Base-by-base conservation (phyloP, 2,113 vertebrate genomes). In the Psittacara wagleri region DNA sequence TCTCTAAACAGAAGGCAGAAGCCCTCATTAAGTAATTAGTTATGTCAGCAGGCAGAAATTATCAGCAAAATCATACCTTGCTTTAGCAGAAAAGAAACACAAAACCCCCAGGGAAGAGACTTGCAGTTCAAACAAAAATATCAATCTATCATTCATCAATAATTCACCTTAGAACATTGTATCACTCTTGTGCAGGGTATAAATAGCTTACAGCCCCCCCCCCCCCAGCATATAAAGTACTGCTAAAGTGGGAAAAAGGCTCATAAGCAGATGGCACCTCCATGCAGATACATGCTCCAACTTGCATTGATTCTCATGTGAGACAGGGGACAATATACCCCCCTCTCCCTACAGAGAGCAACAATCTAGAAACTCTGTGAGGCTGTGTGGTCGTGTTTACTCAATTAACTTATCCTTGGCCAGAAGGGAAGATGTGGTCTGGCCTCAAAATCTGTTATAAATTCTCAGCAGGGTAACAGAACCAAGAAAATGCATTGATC, bases 11-110 rank as follows among this genome's bases (percentile, higher is more conserved):
- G 80, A 93, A 82, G 64, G 64, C 80, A 94, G 43, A 84, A 96
- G 48, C 55, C 73, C 61, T 90, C 61, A 92, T 93, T 95, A 94
- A 96, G 83, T 88, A 93, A 92, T 92, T 91, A 95, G 75, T 64
- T 93, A 67, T 88, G 80, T 86, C 92, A 93, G 55, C 27, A 93
- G 61, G 59, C 43, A 94, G 61, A 86, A 88, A 75, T 70, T 29
- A 90, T 62, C 90, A 95, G 51, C 48, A 93, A 86, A 83, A 77
- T 86, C 39, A 27, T 28, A 91, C 55, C 51, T 94, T 86, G 41
- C 11, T 80, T 57, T 67, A 51, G 11, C 66, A 39, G 29, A 72
- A 88, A 94, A 70, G 61, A 68, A 94, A 89, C 3, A 77, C 80
- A 76, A 33, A 6, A 0, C 0, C 4, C 19, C 18, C 7, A 6